phyloP scores from a whole-genome alignment of 2,797 vertebrate species.

The Paramormyrops hopkinsi region DNA sequence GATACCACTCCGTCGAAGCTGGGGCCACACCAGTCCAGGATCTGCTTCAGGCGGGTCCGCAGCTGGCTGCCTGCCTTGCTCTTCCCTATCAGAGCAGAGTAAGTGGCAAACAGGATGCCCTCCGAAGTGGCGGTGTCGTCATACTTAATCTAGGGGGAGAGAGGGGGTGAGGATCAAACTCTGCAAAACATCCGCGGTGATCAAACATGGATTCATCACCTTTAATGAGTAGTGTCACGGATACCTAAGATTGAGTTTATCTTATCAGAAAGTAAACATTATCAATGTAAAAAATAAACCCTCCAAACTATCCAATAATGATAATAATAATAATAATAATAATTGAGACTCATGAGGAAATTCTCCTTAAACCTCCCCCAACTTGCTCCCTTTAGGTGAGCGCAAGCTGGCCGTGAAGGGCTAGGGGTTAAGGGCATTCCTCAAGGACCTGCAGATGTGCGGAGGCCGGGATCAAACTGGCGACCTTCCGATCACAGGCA shows the following conservation, averaged over 20 bases:
- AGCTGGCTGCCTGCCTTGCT: slow-evolving; percentile 94
- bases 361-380: not conserved
- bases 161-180: not conserved
- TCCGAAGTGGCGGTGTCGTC: slow-evolving; percentile 98
- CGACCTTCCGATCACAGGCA: not conserved
- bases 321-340: not conserved
- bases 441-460: not conserved
- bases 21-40: slow-evolving; percentile 89
- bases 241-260: not conserved
- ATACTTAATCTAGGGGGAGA: slow-evolving; percentile 79
- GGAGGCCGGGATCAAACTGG: not conserved
- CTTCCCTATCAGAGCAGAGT: slow-evolving; percentile 93
- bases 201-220: not conserved
- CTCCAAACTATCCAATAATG: not conserved
- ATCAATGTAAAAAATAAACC: not conserved
- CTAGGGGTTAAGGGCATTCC: not conserved
- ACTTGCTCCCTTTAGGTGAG: not conserved
- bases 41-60: slow-evolving; percentile 88
- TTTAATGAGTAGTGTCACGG: not conserved
- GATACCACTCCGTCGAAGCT: slow-evolving; percentile 97
- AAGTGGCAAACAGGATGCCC: slow-evolving; percentile 95
- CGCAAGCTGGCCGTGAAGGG: not conserved
- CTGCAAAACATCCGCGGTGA: not conserved
- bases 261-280: not conserved
- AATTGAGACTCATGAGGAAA: no score